Evolutionary conservation across 1,140 invertebrate species (phyloP), one percentile per base, ranked within the genome.

Genomic region (Melipona quadrifasciata): DNA sequence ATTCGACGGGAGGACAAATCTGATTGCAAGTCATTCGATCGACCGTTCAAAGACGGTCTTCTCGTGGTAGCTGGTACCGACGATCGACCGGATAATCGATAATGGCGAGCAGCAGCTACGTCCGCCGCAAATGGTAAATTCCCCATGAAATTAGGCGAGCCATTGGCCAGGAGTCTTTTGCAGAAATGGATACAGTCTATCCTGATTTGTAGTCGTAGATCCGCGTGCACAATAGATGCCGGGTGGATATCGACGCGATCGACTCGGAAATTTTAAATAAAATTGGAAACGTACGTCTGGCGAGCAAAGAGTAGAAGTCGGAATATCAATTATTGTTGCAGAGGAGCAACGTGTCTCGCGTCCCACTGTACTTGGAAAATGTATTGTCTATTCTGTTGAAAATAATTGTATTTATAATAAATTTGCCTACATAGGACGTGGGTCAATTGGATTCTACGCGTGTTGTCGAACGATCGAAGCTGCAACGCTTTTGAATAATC

Each of bases 101-200:
- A 88, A 90, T 84, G 73, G 76, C 55, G 70, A 86, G 68, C 86
- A 84, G 57, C 75, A 64, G 73, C 58, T 53, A 61, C 65, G 70
- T 74, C 51, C 70, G 67, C 86, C 83, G 85, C 89, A 89, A 91
- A 91, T 91, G 91, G 87, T 84, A 89, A 91, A 91, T 91, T 91
- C 87, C 24, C 87, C 91, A 87, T 91, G 89, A 91, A 91, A 91
- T 91, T 91, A 86, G 87, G 78, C 83, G 90, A 76, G 80, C 61
- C 73, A 76, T 71, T 67, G 61, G 47, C 74, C 81, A 81, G 2
- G 31, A 31, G 31, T 31, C 90, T 90, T 91, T 89, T 84, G 78
- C 80, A n/a, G 39, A 17, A 71, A 61, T 55, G 81, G 71, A 47
- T 10, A 8, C 53, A 71, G 24, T 74, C 71, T 55, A 39, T 82